Conservation (phyloP, 2,888 invertebrate genomes). For the Drosophila lacicola region DNA sequence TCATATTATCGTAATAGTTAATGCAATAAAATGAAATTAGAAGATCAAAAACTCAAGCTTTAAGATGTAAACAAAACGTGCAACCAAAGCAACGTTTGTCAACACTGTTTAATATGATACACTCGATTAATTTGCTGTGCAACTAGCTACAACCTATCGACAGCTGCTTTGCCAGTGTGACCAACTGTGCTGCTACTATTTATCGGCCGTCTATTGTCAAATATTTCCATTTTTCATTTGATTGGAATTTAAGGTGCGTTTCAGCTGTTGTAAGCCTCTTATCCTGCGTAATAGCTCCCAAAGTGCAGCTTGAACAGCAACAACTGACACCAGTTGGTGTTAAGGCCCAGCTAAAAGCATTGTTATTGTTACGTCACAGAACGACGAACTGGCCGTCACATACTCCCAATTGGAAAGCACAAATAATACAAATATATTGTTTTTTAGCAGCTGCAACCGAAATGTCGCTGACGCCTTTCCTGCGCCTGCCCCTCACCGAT, state of each 20-base stretch:
- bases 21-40: conserved; percentile 19
- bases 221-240: conserved; percentile 50
- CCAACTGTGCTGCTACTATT: conserved; percentile 13
- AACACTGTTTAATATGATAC: not conserved
- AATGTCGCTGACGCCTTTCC: conserved; percentile 88
- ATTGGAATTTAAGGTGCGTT: conserved; percentile 56
- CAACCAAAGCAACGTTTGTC: not conserved
- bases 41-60: conserved; percentile 11
- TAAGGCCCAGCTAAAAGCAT: not conserved
- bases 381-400: not conserved
- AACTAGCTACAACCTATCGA: not conserved
- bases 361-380: conserved; percentile 81
- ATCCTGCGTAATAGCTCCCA: not conserved
- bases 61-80: conserved; percentile 57
- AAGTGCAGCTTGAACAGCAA: not conserved
- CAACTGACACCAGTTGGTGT: fast-evolving
- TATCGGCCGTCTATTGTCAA: conserved; percentile 36
- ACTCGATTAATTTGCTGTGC: conserved; percentile 1
- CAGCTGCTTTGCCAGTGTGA: conserved; percentile 18
- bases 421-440: conserved; percentile 5
- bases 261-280: not conserved
- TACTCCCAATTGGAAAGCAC: conserved; percentile 6
- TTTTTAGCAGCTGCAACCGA: conserved; percentile 34
- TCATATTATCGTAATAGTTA: conserved; percentile 81
- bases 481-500: conserved; percentile 90